Base-by-base conservation (phyloP, 2,888 invertebrate genomes). In the Caenorhabditis afra region DNA sequence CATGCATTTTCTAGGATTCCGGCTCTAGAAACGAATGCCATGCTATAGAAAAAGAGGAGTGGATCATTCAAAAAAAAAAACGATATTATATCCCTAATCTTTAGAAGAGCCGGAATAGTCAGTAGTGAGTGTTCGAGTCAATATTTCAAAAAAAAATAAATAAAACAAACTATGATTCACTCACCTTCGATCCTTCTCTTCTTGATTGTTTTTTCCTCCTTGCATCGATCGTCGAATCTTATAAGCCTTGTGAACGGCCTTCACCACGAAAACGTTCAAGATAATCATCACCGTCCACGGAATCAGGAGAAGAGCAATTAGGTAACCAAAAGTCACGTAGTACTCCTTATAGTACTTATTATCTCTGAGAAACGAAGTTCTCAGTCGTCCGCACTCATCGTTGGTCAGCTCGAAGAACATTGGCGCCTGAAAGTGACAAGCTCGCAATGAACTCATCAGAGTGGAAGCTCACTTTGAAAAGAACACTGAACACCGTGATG, bases 221-320 rank as follows among this genome's bases (percentile, higher is more conserved):
- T 82, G 83, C 74, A 84, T 81, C 3, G 83, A 70, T 74, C 83
- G 70, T 12, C 85, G 78, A 23, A 85, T 75, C 47, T 80, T 81
- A 68, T 87, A 86, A 20, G 87, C 84, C 57, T 73, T 78, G 57
- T 86, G 86, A 1, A 87, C 87, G 1, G 87, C 85, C 14, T 80
- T 68, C n/a, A 87, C 86, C 14, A 87, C 85, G 29, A 85, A 85
- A 1, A 83, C 68, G 68, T 88, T 88, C 23, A 88, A 67, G 18
- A 86, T 78, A 23, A 88, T 88, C 81, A 88, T 88, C 11, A 85
- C 76, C 29, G 85, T 66, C 83, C 88, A 88, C 1, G 88, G 88
- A 55, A 87, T 79, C 49, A 85, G 65, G 5, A 88, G 66, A 68
- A 88, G 74, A 14, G 85, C 70, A 12, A 87, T 66, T 16, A 88